Evolutionary conservation across 2,888 invertebrate species (phyloP).

Genomic region (Trachelus iudaicus): DNA sequence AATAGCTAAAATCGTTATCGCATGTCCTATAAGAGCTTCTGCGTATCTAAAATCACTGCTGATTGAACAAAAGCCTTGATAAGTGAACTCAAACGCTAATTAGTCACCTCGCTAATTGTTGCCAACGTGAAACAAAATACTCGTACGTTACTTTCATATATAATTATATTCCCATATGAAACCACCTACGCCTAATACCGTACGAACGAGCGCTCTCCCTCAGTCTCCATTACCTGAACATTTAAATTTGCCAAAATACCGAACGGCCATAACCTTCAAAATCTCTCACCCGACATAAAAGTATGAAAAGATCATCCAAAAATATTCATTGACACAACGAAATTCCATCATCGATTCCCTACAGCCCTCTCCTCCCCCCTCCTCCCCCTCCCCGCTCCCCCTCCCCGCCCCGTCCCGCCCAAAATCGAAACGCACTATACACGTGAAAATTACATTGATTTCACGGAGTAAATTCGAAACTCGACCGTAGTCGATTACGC

Average conservation of each 20-base stretch:
- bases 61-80: background rate
- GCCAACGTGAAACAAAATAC: background rate
- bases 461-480: background rate
- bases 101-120: background rate
- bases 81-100: background rate
- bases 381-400: no score
- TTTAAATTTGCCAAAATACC: background rate
- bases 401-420: no score
- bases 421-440: background rate
- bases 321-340: no score
- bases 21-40: background rate
- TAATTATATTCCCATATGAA: background rate
- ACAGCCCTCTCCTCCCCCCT: no score
- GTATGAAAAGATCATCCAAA: no score
- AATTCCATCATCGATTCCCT: background rate
- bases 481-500: background rate
- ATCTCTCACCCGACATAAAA: no score
- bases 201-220: no score
- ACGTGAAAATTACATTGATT: background rate
- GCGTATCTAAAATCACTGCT: background rate
- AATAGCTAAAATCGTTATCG: background rate
- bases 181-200: no score
- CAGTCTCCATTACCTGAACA: background rate
- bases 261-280: no score
- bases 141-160: background rate